Percentiles rank a stretch among this genome's conserved stretches.
phyloP scores from a whole-genome alignment of 37 sponge, comb jelly and placozoan species.

The Geodia barretti region DNA sequence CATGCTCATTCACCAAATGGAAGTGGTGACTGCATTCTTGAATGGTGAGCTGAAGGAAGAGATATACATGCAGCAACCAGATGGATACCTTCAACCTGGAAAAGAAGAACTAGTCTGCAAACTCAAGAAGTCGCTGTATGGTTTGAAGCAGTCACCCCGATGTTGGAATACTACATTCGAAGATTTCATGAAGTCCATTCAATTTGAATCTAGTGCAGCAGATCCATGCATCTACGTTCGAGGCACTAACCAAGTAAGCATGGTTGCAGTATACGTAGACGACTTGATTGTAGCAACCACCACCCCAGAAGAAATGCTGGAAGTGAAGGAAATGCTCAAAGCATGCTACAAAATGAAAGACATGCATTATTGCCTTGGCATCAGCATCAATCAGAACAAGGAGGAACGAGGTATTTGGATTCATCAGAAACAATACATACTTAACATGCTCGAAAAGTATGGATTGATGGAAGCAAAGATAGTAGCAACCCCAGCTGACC shows the following conservation, averaged over 20 bases:
- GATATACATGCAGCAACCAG: constrained; percentile 57
- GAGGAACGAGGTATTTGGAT: neutral
- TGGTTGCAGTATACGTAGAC: constrained; percentile 46
- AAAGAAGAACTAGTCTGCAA: constrained; percentile 45
- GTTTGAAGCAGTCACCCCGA: constrained; percentile 45
- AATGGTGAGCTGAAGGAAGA: constrained; percentile 48
- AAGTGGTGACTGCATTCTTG: constrained; percentile 63
- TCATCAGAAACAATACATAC: constrained; percentile 30
- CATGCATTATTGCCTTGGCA: constrained; percentile 40
- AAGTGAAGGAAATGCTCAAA: constrained; percentile 7
- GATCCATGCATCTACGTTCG: constrained; percentile 36
- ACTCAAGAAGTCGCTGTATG: constrained; percentile 44
- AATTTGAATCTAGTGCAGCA: constrained; percentile 13
- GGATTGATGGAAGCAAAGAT: constrained; percentile 8
- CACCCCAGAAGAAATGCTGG: constrained; percentile 18
- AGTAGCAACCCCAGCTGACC: constrained; percentile 29
- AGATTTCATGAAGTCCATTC: neutral
- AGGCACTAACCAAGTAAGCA: neutral
- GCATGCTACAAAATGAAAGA: constrained; percentile 19
- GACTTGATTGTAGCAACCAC: constrained; percentile 9
- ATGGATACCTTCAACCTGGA: constrained; percentile 33
- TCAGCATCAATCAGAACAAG: neutral
- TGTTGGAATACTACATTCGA: constrained; percentile 38
- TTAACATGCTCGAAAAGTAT: constrained; percentile 32
- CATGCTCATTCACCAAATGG: constrained; percentile 58